Conservation (phyloP, 2,797 vertebrate genomes). For the Clarias fuscus region DNA sequence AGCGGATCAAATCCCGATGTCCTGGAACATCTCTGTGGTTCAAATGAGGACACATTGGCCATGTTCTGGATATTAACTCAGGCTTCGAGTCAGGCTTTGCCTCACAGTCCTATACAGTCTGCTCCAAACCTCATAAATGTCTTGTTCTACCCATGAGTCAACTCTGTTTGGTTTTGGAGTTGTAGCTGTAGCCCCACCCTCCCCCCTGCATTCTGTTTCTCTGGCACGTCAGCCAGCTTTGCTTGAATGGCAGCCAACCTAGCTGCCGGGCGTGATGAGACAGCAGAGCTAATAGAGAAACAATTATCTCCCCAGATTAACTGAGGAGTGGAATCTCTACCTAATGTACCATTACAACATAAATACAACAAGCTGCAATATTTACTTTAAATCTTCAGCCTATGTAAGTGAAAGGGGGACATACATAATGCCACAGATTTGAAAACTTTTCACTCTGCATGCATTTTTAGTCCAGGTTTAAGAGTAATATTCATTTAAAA, state of each 20-base stretch:
- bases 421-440: neutral
- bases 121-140: slow-evolving; percentile 22
- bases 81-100: slow-evolving; percentile 13
- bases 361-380: neutral
- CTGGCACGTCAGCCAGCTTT: slow-evolving; percentile 55
- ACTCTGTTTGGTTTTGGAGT: slow-evolving; percentile 33
- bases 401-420: neutral
- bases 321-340: slow-evolving; percentile 19
- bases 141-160: slow-evolving; percentile 29
- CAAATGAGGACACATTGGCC: neutral
- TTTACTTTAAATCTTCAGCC: neutral
- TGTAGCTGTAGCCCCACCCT: slow-evolving; percentile 21
- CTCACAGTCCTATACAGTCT: neutral
- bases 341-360: neutral
- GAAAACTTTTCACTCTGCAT: neutral
- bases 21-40: slow-evolving; percentile 18
- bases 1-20: slow-evolving; percentile 22
- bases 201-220: slow-evolving; percentile 41
- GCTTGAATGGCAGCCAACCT: slow-evolving; percentile 58
- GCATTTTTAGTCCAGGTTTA: neutral
- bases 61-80: neutral
- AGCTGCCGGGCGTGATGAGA: slow-evolving; percentile 55
- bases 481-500: neutral
- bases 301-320: slow-evolving; percentile 38
- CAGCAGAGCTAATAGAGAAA: slow-evolving; percentile 61